phyloP scores from a whole-genome alignment of 2,113 vertebrate species.

The Hippotragus niger region DNA sequence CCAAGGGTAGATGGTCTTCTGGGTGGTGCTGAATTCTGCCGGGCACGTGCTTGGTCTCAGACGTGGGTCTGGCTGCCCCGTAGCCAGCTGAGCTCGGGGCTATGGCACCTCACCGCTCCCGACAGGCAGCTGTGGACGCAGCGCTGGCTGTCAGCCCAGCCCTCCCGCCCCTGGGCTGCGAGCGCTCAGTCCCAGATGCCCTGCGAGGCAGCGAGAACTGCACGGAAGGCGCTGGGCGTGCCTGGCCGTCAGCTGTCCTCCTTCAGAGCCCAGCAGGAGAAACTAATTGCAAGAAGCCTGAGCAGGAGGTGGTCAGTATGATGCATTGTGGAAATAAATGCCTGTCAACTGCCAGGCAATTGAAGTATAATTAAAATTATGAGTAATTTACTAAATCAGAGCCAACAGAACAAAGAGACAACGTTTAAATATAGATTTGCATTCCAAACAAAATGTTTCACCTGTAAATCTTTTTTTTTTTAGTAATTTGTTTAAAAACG shows the following conservation, averaged over 20 bases:
- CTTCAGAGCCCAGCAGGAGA: not conserved
- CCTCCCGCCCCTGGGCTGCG: accelerated
- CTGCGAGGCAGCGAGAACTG: not conserved
- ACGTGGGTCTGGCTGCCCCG: accelerated
- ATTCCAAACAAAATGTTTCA: conserved; percentile 26
- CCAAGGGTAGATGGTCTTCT: not conserved
- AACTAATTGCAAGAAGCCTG: not conserved
- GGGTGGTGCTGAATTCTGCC: not conserved
- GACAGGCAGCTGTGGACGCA: not conserved
- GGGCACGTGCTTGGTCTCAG: not conserved
- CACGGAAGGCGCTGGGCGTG: not conserved
- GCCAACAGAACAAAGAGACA: not conserved
- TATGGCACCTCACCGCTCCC: accelerated
- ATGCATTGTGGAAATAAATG: conserved; percentile 28
- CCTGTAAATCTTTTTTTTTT: conserved; percentile 13
- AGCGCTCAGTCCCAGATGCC: not conserved
- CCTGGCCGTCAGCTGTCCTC: conserved; percentile 41
- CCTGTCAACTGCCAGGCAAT: conserved; percentile 67
- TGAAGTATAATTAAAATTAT: conserved; percentile 75
- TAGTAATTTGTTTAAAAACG: conserved; percentile 24
- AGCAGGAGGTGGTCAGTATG: conserved; percentile 43
- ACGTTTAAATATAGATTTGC: conserved; percentile 21
- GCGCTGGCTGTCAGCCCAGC: accelerated
- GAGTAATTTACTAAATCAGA: conserved; percentile 50
- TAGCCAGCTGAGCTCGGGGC: not conserved